These are phyloP conservation scores for Pollenia labialis DNA, from an alignment of 2,888 invertebrate genomes.

Conservation along the genomic window DNA sequence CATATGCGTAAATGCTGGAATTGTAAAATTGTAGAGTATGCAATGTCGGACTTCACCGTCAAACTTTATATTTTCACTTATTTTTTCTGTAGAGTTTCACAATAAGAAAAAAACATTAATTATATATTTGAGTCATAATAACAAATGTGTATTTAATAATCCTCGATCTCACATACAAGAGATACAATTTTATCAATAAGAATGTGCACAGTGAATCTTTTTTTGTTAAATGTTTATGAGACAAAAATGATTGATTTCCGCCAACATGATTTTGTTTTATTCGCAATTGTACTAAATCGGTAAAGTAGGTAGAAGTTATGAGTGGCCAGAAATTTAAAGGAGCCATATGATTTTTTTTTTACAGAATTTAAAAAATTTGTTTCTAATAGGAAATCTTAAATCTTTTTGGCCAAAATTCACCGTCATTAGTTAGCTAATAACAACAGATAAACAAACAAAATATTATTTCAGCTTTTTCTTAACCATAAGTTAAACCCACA, in stretches of 20 bases:
- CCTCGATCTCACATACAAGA: neutral
- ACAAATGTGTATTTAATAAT: slow-evolving; percentile 49
- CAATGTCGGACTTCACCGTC: too few relatives aligned
- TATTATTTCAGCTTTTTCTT: too few relatives aligned
- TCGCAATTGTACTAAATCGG: neutral
- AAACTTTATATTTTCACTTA: too few relatives aligned
- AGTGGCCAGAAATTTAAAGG: slow-evolving; percentile 1
- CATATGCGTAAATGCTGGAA: too few relatives aligned
- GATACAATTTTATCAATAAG: neutral
- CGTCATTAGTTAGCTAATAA: too few relatives aligned
- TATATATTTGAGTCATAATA: slow-evolving; percentile 52
- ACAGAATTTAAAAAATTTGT: neutral
- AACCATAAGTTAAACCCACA: too few relatives aligned
- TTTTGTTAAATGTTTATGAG: neutral
- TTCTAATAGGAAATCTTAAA: neutral
- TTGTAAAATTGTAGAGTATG: too few relatives aligned
- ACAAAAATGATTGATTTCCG: slow-evolving; percentile 52
- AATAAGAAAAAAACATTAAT: slow-evolving; percentile 30
- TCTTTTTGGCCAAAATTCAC: too few relatives aligned
- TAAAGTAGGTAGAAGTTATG: neutral
- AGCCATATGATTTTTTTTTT: neutral
- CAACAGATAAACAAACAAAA: too few relatives aligned
- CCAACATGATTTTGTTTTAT: slow-evolving; percentile 2
- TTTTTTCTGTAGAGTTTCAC: slow-evolving; percentile 12
- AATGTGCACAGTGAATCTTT: neutral